Conservation (phyloP, 2,797 vertebrate genomes). For the Pampus argenteus region DNA sequence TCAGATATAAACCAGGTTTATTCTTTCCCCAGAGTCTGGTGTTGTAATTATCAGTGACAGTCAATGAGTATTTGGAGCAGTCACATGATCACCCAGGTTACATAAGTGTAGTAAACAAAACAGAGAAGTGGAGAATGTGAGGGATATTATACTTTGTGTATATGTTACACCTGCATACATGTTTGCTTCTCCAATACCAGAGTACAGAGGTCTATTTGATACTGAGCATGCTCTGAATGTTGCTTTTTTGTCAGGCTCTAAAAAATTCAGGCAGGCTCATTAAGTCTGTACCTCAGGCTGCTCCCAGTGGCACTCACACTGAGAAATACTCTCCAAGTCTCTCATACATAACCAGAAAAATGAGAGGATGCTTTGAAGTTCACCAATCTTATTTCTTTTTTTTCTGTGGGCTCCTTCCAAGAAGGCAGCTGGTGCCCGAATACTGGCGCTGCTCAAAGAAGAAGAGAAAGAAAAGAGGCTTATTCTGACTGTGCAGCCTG, state of each 20-base stretch:
- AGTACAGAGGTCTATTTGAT: slow-evolving; percentile 46
- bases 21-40: slow-evolving; percentile 16
- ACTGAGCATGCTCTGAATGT: slow-evolving; percentile 55
- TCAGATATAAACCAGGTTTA: slow-evolving; percentile 40
- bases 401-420: slow-evolving; percentile 50
- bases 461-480: slow-evolving; percentile 53
- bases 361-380: slow-evolving; percentile 80
- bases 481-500: slow-evolving; percentile 38
- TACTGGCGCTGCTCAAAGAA: slow-evolving; percentile 50
- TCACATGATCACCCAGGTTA: slow-evolving; percentile 60
- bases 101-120: slow-evolving; percentile 49
- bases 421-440: slow-evolving; percentile 64
- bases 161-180: slow-evolving; percentile 14
- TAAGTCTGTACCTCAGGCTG: slow-evolving; percentile 76
- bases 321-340: slow-evolving; percentile 68
- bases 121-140: slow-evolving; percentile 5
- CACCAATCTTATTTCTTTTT: slow-evolving; percentile 62
- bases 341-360: slow-evolving; percentile 74
- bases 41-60: slow-evolving; percentile 41
- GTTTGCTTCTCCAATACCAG: slow-evolving; percentile 46
- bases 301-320: slow-evolving; percentile 70
- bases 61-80: slow-evolving; percentile 38
- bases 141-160: slow-evolving; percentile 12
- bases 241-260: slow-evolving; percentile 61
- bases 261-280: slow-evolving; percentile 80